phyloP scores from a whole-genome alignment of 2,888 invertebrate genomes.

The Carcina quercana region DNA sequence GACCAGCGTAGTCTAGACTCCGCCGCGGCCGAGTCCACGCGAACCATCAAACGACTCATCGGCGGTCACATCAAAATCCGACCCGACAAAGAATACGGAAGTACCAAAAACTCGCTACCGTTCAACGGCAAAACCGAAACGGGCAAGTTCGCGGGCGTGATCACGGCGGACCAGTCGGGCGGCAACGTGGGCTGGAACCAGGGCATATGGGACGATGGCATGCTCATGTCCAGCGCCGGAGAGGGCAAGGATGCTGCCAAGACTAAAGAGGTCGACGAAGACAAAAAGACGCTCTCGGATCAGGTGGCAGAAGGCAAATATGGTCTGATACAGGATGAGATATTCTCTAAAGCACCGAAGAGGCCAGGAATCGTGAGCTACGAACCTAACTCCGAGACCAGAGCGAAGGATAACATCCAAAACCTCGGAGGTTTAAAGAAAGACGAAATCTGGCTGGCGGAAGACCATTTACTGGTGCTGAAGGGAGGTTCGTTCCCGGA shows the following conservation, averaged over 20 bases:
- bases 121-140: constrained; percentile 50
- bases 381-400: constrained; percentile 84
- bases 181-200: constrained; percentile 69
- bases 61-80: constrained; percentile 78
- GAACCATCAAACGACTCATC: constrained; percentile 78
- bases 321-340: constrained; percentile 89
- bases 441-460: constrained; percentile 92
- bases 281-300: constrained; percentile 89
- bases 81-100: constrained; percentile 56
- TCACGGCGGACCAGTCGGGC: constrained; percentile 63
- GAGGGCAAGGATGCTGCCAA: constrained; percentile 74
- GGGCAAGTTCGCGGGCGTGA: constrained; percentile 55
- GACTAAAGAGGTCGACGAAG: constrained; percentile 76
- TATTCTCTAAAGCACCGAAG: constrained; percentile 81
- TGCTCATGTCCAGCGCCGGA: constrained; percentile 81
- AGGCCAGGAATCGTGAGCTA: constrained; percentile 90
- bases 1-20: constrained; percentile 66
- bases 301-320: constrained; percentile 94
- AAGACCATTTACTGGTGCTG: constrained; percentile 88
- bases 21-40: constrained; percentile 51
- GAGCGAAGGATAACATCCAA: constrained; percentile 83
- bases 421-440: constrained; percentile 88
- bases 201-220: constrained; percentile 78
- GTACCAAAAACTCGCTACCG: constrained; percentile 53
- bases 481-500: constrained; percentile 84